Evolutionary conservation across 2,888 invertebrate species (phyloP).

Genomic region (Leptinotarsa juncta): DNA sequence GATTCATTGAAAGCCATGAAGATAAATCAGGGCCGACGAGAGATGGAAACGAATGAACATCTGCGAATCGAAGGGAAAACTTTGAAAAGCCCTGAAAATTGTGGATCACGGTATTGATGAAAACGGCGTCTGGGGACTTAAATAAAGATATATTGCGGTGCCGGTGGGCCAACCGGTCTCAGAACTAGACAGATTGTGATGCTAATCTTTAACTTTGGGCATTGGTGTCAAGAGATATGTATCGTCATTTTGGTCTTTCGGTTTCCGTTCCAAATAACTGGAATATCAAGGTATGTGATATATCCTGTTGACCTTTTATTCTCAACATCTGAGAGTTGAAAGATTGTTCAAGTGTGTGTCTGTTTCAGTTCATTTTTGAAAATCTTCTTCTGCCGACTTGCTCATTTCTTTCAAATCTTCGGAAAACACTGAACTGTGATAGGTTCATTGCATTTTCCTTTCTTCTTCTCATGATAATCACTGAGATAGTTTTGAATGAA

Average conservation of each 20-base stretch:
- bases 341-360: no score
- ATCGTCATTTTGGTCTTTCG: neutral
- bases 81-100: neutral
- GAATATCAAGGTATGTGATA: no score
- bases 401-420: no score
- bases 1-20: constrained; percentile 1
- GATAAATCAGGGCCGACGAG: constrained; percentile 9
- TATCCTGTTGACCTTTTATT: no score
- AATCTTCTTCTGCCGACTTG: no score
- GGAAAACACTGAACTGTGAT: no score
- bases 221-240: neutral
- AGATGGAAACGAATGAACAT: constrained; percentile 15
- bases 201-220: neutral
- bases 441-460: no score
- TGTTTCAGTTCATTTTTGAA: no score
- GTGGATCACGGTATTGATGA: constrained; percentile 14
- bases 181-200: neutral
- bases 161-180: neutral
- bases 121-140: constrained; percentile 1
- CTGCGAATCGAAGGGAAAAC: constrained; percentile 17
- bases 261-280: neutral
- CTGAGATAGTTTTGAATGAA: no score
- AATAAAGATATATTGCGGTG: constrained; percentile 6
- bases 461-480: no score
- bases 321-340: no score